phyloP scores from a whole-genome alignment of 2,888 invertebrate species.

The Hyppa rectilinea region DNA sequence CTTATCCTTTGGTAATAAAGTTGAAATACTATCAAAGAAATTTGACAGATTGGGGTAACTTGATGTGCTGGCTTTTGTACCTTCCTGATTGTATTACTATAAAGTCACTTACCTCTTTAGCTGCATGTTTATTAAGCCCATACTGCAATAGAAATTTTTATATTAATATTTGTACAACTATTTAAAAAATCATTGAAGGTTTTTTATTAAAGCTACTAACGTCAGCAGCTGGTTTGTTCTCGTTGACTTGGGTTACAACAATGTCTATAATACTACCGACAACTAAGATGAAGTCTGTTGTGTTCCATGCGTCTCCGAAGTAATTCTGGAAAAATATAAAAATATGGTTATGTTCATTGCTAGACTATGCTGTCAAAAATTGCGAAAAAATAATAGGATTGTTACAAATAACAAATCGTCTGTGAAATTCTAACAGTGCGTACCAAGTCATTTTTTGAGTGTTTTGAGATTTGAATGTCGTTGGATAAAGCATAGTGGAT shows the following conservation, averaged over 20 bases:
- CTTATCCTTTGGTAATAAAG: no score
- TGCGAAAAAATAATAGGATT: not conserved
- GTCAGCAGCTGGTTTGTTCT: conserved; percentile 78
- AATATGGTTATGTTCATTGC: not conserved
- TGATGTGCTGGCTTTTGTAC: no score
- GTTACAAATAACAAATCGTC: not conserved
- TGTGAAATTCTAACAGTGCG: no score
- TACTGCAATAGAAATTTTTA: conserved; percentile 59
- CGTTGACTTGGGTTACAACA: conserved; percentile 98
- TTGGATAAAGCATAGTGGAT: no score
- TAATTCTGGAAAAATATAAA: conserved; percentile 94
- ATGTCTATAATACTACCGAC: conserved; percentile 99
- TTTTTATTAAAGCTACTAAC: conserved; percentile 15
- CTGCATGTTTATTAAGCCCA: conserved; percentile 37
- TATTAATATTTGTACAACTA: conserved; percentile 6
- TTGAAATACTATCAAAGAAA: no score
- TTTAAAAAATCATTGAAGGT: not conserved
- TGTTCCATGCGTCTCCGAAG: conserved; percentile 99
- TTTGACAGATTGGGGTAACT: no score
- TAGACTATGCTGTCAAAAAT: not conserved
- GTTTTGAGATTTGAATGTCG: no score
- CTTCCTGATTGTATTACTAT: not conserved
- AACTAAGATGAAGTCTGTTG: conserved; percentile 98
- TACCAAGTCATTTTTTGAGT: no score
- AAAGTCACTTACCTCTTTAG: conserved; percentile 57